Percentiles rank a stretch among this genome's conserved stretches.
phyloP scores from a whole-genome alignment of 1,140 invertebrate species.

The Diploscapter pachys region DNA sequence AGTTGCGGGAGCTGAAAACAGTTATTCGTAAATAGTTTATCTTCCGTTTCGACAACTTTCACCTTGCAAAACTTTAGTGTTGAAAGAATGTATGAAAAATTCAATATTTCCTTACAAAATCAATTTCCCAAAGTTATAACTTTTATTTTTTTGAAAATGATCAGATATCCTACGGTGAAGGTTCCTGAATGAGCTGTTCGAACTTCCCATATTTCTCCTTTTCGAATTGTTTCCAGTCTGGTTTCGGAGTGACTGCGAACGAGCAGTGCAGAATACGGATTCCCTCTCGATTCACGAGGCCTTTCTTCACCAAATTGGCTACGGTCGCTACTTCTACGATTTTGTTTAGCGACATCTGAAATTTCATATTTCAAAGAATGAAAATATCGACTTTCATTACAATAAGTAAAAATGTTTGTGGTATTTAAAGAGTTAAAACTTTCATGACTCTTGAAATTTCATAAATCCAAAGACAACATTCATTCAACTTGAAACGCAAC shows the following conservation, averaged over 20 bases:
- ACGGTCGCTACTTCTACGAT: constrained; percentile 18
- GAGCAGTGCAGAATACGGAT: constrained; percentile 34
- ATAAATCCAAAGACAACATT: too few relatives aligned
- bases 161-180: constrained; percentile 7
- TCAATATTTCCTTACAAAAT: not conserved
- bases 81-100: constrained; percentile 4
- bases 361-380: not conserved
- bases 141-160: constrained; percentile 10
- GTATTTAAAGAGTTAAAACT: too few relatives aligned
- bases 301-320: constrained; percentile 21
- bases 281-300: constrained; percentile 33
- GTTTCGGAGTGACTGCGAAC: constrained; percentile 27
- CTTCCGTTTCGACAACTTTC: not conserved
- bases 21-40: not conserved
- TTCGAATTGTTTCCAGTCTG: constrained; percentile 33
- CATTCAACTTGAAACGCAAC: too few relatives aligned
- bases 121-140: constrained; percentile 1
- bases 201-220: constrained; percentile 37
- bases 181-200: constrained; percentile 21
- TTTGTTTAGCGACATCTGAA: constrained; percentile 20
- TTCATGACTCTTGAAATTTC: too few relatives aligned
- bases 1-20: constrained; percentile 17
- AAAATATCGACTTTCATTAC: too few relatives aligned
- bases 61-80: not conserved
- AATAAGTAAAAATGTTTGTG: too few relatives aligned